Percentiles rank a stretch among this genome's conserved stretches.
These are phyloP conservation scores for Tonatia bakeri DNA, from an alignment of 2,113 vertebrate genomes.

Conservation along the genomic window DNA sequence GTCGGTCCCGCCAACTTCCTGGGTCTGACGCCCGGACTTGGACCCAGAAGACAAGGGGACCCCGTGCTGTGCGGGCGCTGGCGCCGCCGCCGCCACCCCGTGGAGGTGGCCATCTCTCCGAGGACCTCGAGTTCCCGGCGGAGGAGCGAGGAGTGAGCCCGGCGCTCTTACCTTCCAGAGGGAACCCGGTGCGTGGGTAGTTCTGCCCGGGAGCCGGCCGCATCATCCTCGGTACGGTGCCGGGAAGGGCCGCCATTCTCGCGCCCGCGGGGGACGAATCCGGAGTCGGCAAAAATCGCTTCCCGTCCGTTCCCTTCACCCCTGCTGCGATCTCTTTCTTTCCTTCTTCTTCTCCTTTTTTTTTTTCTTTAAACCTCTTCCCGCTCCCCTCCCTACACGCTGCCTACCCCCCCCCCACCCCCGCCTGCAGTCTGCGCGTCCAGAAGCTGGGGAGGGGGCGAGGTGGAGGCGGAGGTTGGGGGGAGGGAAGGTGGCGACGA, in stretches of 20 bases:
- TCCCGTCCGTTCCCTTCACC: conserved; percentile 29
- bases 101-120: not conserved
- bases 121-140: not conserved
- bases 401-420: conserved; percentile 35
- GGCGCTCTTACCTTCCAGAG: conserved; percentile 92
- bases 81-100: not conserved
- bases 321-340: conserved; percentile 58
- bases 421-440: conserved; percentile 26
- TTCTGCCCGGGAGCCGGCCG: conserved; percentile 96
- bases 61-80: not conserved
- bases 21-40: not conserved
- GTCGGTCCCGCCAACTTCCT: not conserved
- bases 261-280: conserved; percentile 51
- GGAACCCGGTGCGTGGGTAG: conserved; percentile 95
- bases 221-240: conserved; percentile 96
- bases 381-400: conserved; percentile 21
- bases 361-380: not conserved
- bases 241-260: conserved; percentile 86
- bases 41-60: not conserved
- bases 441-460: conserved; percentile 57
- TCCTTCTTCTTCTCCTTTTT: not conserved
- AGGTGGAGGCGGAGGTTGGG: not conserved
- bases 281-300: conserved; percentile 33
- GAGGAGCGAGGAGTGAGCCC: not conserved
- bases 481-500: conserved; percentile 51